phyloP scores from a whole-genome alignment of 1,140 invertebrate genomes.

The Ceratina calcarata region DNA sequence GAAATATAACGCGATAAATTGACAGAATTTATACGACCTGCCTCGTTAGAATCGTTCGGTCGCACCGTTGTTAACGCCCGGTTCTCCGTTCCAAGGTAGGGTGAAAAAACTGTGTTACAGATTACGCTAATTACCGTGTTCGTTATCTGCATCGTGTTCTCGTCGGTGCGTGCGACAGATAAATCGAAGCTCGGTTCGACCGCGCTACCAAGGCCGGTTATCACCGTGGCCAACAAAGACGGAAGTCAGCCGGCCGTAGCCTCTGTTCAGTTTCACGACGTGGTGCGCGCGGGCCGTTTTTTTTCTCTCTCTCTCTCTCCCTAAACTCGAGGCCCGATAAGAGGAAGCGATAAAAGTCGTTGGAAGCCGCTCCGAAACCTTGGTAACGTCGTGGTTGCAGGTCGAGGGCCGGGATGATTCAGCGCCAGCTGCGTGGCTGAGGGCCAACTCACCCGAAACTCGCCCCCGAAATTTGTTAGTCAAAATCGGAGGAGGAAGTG shows the following conservation, averaged over 20 bases:
- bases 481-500: conserved; percentile 47
- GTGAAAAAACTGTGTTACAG: conserved; percentile 15
- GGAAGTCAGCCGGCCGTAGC: conserved; percentile 34
- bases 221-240: conserved; percentile 12
- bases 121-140: conserved; percentile 15
- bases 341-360: conserved; percentile 55
- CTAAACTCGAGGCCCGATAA: conserved; percentile 45
- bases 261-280: conserved; percentile 32
- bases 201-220: conserved; percentile 24
- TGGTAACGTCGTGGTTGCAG: conserved; percentile 55
- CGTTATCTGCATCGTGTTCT: conserved; percentile 24
- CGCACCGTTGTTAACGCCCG: too few relatives aligned
- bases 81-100: background rate
- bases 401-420: conserved; percentile 63
- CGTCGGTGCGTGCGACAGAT: conserved; percentile 1
- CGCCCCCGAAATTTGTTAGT: conserved; percentile 64
- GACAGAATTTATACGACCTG: too few relatives aligned
- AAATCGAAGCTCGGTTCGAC: conserved; percentile 1
- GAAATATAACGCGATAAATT: too few relatives aligned
- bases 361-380: conserved; percentile 55
- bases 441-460: conserved; percentile 24
- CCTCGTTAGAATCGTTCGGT: too few relatives aligned
- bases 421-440: conserved; percentile 66
- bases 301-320: conserved; percentile 20
- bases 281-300: background rate